phyloP scores from a whole-genome alignment of 1,140 invertebrate genomes.

The Musca vetustissima region DNA sequence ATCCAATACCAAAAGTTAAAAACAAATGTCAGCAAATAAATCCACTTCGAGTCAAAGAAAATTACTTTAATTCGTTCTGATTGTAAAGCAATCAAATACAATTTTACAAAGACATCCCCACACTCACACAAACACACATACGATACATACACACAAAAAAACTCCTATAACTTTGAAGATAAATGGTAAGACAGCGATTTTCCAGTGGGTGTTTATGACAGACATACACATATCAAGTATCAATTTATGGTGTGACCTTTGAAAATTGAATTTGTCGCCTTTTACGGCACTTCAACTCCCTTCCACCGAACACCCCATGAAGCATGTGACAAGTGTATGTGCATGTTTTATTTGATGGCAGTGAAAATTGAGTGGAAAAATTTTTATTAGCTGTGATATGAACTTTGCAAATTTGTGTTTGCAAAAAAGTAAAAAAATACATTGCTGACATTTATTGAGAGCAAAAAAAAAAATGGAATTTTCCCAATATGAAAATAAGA shows the following conservation, averaged over 20 bases:
- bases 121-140: too few relatives aligned
- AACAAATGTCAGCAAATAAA: not conserved
- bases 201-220: not conserved
- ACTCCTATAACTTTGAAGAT: too few relatives aligned
- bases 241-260: conserved; percentile 29
- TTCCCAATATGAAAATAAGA: too few relatives aligned
- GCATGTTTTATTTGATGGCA: too few relatives aligned
- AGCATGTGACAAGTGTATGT: too few relatives aligned
- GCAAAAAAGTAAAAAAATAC: not conserved
- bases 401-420: not conserved
- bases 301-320: not conserved
- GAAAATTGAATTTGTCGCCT: conserved; percentile 31
- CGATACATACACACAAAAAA: too few relatives aligned
- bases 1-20: too few relatives aligned
- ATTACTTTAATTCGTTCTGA: conserved; percentile 20
- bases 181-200: too few relatives aligned
- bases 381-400: conserved; percentile 28
- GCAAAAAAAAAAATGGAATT: too few relatives aligned
- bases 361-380: conserved; percentile 25
- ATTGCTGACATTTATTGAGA: too few relatives aligned
- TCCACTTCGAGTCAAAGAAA: conserved; percentile 18
- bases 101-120: too few relatives aligned
- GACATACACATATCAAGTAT: conserved; percentile 29
- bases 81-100: conserved; percentile 15
- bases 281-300: not conserved